Percentiles rank a stretch among this genome's conserved stretches.
Evolutionary conservation across 2,888 invertebrate species (phyloP).

Genomic region (Pheosia tremula): DNA sequence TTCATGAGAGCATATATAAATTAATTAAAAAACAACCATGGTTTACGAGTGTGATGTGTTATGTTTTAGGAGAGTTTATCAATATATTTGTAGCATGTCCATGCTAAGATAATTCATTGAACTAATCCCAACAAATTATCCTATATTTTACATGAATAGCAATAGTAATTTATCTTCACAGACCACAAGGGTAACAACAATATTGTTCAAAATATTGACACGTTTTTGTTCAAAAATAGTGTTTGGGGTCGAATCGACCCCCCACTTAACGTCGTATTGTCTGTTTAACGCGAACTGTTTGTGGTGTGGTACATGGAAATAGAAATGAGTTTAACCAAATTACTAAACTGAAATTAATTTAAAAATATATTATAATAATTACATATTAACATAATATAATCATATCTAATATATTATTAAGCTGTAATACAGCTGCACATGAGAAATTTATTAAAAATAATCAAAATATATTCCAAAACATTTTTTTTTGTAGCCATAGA

Average conservation of each 20-base stretch:
- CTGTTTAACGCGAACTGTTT: conserved; percentile 52
- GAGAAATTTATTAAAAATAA: no score
- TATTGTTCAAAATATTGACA: conserved; percentile 82
- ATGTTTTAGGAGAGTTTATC: neutral
- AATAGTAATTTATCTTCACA: conserved; percentile 76
- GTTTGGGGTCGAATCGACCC: conserved; percentile 67
- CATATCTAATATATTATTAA: no score
- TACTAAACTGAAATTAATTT: no score
- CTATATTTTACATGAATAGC: conserved; percentile 64
- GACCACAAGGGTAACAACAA: conserved; percentile 77
- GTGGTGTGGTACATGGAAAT: conserved; percentile 23
- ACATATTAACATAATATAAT: no score
- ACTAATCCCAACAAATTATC: conserved; percentile 77
- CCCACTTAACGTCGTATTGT: conserved; percentile 73
- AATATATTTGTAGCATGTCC: conserved; percentile 42
- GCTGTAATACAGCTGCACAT: no score
- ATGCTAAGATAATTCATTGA: conserved; percentile 39
- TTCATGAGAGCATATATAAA: no score
- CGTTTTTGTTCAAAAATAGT: conserved; percentile 69
- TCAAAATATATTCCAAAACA: no score
- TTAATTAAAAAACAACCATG: no score
- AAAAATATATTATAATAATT: no score
- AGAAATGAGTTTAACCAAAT: neutral
- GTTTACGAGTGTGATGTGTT: neutral
- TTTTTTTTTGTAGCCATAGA: no score